A percentile compares a stretch with the other conserved stretches of the same genome.
These are phyloP conservation scores for Bedellia somnulentella DNA, from an alignment of 2,888 invertebrate genomes.

Conservation along the genomic window DNA sequence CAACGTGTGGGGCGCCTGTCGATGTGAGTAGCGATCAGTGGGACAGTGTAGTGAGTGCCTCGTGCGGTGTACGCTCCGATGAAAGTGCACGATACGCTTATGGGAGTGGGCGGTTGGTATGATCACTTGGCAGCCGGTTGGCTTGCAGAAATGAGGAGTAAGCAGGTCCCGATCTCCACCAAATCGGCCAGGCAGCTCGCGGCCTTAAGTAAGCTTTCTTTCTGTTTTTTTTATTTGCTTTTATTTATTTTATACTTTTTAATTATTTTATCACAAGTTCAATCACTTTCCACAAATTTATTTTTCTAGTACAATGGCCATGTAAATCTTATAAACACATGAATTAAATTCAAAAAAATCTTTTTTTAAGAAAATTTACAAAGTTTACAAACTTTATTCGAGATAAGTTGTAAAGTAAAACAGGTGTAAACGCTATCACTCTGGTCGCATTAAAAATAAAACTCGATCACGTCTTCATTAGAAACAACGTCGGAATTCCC, in stretches of 20 bases:
- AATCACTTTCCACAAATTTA: no score
- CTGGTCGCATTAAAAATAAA: conserved; percentile 39
- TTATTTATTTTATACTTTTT: conserved; percentile 15
- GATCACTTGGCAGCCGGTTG: conserved; percentile 52
- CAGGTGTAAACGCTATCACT: conserved; percentile 44
- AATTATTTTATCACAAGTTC: no score
- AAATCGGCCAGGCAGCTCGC: conserved; percentile 58
- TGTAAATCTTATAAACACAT: no score
- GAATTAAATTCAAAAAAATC: no score
- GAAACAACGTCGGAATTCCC: conserved; percentile 34
- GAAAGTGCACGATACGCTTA: conserved; percentile 54
- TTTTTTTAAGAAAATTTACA: conserved; percentile 1
- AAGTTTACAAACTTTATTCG: conserved; percentile 6
- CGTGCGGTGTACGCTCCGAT: no score
- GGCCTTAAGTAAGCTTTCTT: conserved; percentile 57
- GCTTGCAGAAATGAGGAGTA: conserved; percentile 58
- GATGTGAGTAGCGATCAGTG: conserved; percentile 64
- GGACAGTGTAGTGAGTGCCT: conserved; percentile 18
- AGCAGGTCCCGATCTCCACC: conserved; percentile 56
- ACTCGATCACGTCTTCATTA: conserved; percentile 46
- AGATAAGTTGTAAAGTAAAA: conserved; percentile 10
- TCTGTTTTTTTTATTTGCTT: conserved; percentile 50
- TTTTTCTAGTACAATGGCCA: no score
- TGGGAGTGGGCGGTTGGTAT: conserved; percentile 57
- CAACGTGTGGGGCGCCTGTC: conserved; percentile 75